Evolutionary conservation across 2,113 vertebrate species (phyloP).

Genomic region (Ailurus styani): DNA sequence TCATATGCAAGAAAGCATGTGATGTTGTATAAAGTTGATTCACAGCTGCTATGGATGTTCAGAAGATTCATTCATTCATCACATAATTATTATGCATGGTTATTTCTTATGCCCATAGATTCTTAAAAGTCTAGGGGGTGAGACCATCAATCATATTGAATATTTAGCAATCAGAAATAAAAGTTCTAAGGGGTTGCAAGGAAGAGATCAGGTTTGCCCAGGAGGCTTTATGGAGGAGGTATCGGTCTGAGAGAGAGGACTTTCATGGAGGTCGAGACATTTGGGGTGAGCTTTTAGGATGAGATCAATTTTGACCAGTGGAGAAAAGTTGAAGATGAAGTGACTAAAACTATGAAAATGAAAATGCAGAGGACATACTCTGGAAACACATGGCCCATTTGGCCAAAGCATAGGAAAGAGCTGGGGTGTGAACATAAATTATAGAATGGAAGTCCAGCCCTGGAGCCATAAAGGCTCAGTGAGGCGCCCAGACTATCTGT

Average conservation of each 20-base stretch:
- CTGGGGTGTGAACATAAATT: not conserved
- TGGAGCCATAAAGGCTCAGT: fast-evolving
- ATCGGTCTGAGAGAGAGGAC: not conserved
- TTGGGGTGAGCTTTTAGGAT: not conserved
- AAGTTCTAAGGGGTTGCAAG: not conserved
- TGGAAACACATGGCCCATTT: not conserved
- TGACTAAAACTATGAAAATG: not conserved
- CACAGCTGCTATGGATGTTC: not conserved
- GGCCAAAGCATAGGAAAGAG: not conserved
- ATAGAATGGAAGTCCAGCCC: not conserved
- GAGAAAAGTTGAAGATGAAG: not conserved
- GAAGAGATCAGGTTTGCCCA: not conserved
- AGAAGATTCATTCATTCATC: not conserved
- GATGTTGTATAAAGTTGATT: not conserved
- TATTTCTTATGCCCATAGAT: not conserved
- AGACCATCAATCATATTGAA: not conserved
- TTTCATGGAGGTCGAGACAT: not conserved
- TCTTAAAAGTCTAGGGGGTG: not conserved
- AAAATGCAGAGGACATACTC: not conserved
- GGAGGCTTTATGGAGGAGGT: not conserved
- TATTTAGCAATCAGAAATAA: not conserved
- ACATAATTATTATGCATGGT: not conserved
- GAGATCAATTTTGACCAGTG: not conserved
- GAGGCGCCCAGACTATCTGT: fast-evolving
- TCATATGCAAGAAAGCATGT: not conserved